Evolutionary conservation across 2,797 vertebrate genomes (phyloP).

Genomic region (Xenopus petersii): DNA sequence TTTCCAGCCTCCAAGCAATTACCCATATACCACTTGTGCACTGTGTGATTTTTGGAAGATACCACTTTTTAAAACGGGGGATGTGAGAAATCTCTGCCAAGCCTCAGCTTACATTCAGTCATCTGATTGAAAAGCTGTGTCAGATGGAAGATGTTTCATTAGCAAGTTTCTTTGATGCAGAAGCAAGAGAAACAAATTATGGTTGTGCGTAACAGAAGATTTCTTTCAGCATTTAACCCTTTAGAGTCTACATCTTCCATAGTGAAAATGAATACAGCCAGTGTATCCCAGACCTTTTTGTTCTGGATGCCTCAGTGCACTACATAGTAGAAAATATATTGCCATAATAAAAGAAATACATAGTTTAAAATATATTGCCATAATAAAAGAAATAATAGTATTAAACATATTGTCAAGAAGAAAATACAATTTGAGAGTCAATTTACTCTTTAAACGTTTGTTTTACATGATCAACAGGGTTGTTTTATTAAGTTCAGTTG

Average conservation of each 20-base stretch:
- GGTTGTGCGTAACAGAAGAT: background rate
- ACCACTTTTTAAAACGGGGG: background rate
- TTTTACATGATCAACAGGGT: too few species aligned
- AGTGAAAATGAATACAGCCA: too few species aligned
- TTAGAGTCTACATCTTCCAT: background rate
- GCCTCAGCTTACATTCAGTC: conserved; percentile 2
- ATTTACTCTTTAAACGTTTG: too few species aligned
- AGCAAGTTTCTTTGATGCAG: conserved; percentile 15
- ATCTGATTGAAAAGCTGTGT: conserved; percentile 7
- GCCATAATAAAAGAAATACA: too few species aligned
- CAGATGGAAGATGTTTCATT: conserved; percentile 2
- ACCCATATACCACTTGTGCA: background rate
- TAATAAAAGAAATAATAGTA: too few species aligned
- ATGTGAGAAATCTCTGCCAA: background rate
- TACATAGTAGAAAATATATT: too few species aligned
- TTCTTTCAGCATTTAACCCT: background rate
- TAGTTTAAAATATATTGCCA: too few species aligned
- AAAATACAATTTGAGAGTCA: too few species aligned
- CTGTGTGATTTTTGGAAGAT: background rate
- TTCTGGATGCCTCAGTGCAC: too few species aligned
- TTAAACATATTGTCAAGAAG: too few species aligned
- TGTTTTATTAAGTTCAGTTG: too few species aligned
- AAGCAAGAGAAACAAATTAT: conserved; percentile 5
- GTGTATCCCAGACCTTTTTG: too few species aligned
- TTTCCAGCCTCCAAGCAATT: background rate